Evolutionary conservation across 1,140 invertebrate species (phyloP), one percentile per base, ranked within the genome.

Genomic region (Lepidurus apus): DNA sequence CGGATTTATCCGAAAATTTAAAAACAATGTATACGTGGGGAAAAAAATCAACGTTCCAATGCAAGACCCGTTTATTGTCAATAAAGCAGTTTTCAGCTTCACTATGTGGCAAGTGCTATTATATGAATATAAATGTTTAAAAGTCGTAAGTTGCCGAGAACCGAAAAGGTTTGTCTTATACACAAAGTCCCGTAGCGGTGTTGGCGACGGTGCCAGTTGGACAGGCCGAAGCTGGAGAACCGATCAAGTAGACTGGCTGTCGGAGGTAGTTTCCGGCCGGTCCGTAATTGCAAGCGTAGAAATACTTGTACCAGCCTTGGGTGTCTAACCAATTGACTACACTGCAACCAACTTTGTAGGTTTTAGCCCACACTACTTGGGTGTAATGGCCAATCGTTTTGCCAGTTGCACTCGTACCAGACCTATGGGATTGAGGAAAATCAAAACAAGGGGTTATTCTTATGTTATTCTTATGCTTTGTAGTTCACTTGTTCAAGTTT

Each of bases 331-430:
- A 78, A 4, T 43, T 44, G 44, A 78, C 42, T 10, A 78, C 74
- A n/a, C 79, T 76, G 65, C 79, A 80, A 11, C 79, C 79, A 44
- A 80, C 43, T 43, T 78, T 78, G 17, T 24, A 77, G 5, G 79
- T 78, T 17, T 73, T 43, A 21, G 79, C 79, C 76, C 79, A 80
- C n/a, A 77, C 76, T 34, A 80, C 26, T 77, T 80, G 79, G 0
- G 76, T 80, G 75, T 77, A 80, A 42, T 80, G 79, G 11, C 79
- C 79, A 44, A 78, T 73, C 2, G 74, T 73, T 43, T 43, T 74
- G n/a, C 24, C 73, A 6, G 65, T 47, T 11, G 45, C 45, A 47
- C 45, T 17, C 1, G 10, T 47, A 6, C 45, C 45, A 47, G 34
- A 34, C 34, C 34, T 34, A n/a, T n/a, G 34, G 34, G 34, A 34